Base-by-base conservation (phyloP, 2,797 vertebrate species). In the Pangasius djambal region DNA sequence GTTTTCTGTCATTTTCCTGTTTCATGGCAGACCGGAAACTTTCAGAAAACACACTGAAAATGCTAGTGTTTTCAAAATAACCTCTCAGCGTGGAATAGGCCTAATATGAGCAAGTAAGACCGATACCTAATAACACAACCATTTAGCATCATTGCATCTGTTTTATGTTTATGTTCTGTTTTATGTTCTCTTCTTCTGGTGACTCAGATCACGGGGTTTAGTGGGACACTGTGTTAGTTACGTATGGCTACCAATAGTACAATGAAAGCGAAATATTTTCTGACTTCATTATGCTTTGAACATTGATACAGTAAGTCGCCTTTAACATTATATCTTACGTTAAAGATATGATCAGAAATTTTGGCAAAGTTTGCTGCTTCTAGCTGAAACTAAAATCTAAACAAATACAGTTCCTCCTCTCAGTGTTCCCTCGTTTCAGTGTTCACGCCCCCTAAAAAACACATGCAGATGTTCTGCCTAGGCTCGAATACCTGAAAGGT, bases 121-220 rank as follows among this genome's bases (percentile, higher is more conserved):
- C 44, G 20, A 78, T 48, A 44, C 85, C 25, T 74, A 83, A 55
- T 50, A 67, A 50, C 75, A 84, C 20, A 75, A 34, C 61, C 61
- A 28, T 63, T 63, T 63, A 63, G 61, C 25, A 28, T 8, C 28
- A 40, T 69, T 63, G 78, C 86, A 88, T 55, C 84, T 79, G 84
- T 81, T 86, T 57, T 84, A 86, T 61, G 67, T 61, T 69, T 85
- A 40, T 40, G 40, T 40, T 40, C 69, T 70, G 40, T 77, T 88
- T 63, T 86, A 86, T 52, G 28, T 55, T 34, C 48, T 15, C 48
- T 77, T 48, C 72, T 12, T n/a, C 78, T 81, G 3, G 1, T 57
- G 20, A 34, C 22, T 59, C 31, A 25, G 52, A 81, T 34, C 52
- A 81, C 18, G 22, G 18, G 9, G 8, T 79, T 57, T 34, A 57